Base-by-base conservation (phyloP, 2,888 invertebrate genomes). In the Allacma fusca region DNA sequence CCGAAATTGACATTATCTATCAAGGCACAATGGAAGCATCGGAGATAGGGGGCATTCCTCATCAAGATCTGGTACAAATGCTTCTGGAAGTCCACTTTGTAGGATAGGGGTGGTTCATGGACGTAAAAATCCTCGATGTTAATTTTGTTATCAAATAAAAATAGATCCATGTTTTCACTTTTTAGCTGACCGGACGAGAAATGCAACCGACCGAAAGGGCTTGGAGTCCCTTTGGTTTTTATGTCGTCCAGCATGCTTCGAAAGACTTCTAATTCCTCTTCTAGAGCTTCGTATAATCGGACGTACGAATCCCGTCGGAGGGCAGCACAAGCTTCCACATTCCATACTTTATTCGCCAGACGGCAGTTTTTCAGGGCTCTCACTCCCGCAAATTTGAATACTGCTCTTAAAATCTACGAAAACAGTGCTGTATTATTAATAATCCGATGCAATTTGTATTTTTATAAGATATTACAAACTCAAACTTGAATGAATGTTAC, bases 261-360 rank as follows among this genome's bases (percentile, higher is more conserved):
- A 67, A 67, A 67, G 4, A 1, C 9, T 21, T 67, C 67, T n/a
- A 67, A 21, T n/a, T 67, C 67, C 21, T 67, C 34, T 67, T 23
- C 26, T 19, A 67, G 7, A 16, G 29, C 21, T 64, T 74, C 74
- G 43, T 40, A 29, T 21, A 74, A n/a, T 13, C 64, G 62, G 24
- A 64, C 43, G 40, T 50, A 64, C 1, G 50, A 59, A n/a, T 16
- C 19, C 13, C 40, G 62, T 23, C 65, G 67, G 1, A 75, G 67
- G n/a, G 75, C 75, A 23, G 40, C 16, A 29, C 75, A 75, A 44
- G 75, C 75, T 75, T 75, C 75, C 23, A 43, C 21, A 65, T 75
- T 75, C 75, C 75, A 75, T 12, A 67, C n/a, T 65, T 67, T 65
- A 40, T 24, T 44, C 1, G 67, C 75, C 21, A 65, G 21, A 34